These are phyloP conservation scores for Phoxinus phoxinus DNA, from an alignment of 2,113 vertebrate species.

Conservation along the genomic window DNA sequence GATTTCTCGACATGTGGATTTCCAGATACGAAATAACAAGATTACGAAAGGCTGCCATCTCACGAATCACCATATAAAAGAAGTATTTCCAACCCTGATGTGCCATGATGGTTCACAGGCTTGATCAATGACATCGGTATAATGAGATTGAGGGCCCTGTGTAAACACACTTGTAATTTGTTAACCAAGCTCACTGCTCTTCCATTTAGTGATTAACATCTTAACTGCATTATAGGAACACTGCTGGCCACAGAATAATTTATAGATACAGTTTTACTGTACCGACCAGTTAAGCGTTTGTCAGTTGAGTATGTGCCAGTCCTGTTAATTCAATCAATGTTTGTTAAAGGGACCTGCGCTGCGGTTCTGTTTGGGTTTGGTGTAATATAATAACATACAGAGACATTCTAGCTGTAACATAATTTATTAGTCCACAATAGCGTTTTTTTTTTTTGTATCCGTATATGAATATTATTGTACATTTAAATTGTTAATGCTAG, in stretches of 20 bases:
- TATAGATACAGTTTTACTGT: background rate
- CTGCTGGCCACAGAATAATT: background rate
- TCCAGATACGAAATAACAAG: background rate
- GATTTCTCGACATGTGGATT: conserved; percentile 1
- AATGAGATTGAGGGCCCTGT: conserved; percentile 23
- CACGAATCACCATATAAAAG: background rate
- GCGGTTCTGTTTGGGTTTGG: background rate
- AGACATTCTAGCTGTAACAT: too few species aligned
- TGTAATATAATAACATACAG: background rate
- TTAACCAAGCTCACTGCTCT: conserved; percentile 14
- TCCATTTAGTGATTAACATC: conserved; percentile 26
- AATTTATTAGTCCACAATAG: too few species aligned
- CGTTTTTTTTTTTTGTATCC: too few species aligned
- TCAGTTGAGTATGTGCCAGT: background rate
- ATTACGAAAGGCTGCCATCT: background rate
- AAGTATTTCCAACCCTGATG: conserved; percentile 4
- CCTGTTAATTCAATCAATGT: background rate
- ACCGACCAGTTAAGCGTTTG: background rate
- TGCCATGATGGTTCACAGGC: background rate
- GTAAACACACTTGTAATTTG: conserved; percentile 24
- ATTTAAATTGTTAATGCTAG: background rate
- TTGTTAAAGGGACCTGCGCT: background rate
- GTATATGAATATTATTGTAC: background rate
- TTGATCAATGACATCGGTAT: conserved; percentile 16
- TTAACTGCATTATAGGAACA: conserved; percentile 16